Base-by-base conservation (phyloP, 2,113 vertebrate species). In the Penelope pileata region DNA sequence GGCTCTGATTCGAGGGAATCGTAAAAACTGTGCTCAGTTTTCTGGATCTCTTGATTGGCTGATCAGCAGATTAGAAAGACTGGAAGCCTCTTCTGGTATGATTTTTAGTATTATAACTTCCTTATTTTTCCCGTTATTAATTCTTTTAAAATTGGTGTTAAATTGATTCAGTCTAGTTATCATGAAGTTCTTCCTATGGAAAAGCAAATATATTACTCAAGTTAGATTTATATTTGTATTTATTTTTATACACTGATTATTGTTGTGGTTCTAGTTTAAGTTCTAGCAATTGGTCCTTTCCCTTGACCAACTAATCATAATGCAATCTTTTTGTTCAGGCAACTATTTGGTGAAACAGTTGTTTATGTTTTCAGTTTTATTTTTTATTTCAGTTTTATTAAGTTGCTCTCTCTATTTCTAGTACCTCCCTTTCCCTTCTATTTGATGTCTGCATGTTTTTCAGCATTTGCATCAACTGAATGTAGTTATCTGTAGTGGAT, bases 21-120 rank as follows among this genome's bases (percentile, higher is more conserved):
- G 99, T 95, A 99, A 99, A 98, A 99, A 99, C 95, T 99, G 99
- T 97, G 99, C 99, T 83, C 99, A 99, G 7, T 99, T 99, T 97
- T 99, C 99, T 15, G 98, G 99, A 81, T 99, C 99, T 12, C 97
- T 99, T 69, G 99, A 99, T 67, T 99, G 99, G 99, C 91, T 99
- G 58, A 99, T 99, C 83, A 99, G 99, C 98, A 98, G 99, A 95
- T 93, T 99, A 96, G 99, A 99, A 97, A 98, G 99, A 92, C 96
- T 99, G 88, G 99, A 99, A 97, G 99, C 99, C 17, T 99, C 99
- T 56, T 99, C 99, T 80, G 99, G 99, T 99, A 98, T 26, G 98
- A 90, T 88, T 94, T 83, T 77, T 12, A 43, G 5, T 74, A 59
- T 86, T 92, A 67, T 77, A 30, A 30, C 16, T 64, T 85, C 19